These are phyloP conservation scores for Rana temporaria DNA, from an alignment of 2,113 vertebrate genomes.

Conservation along the genomic window DNA sequence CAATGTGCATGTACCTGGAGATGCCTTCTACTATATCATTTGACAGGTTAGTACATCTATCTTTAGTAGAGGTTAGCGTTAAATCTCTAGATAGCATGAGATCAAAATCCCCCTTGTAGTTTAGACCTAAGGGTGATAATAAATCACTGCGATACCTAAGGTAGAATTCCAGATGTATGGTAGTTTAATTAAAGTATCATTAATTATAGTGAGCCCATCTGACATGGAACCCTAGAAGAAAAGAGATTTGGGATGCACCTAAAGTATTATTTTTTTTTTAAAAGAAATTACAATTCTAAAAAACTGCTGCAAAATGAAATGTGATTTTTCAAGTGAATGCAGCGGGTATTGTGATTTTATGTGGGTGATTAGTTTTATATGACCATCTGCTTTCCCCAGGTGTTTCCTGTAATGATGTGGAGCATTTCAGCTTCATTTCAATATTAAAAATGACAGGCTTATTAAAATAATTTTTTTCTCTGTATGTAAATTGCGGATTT, in stretches of 20 bases:
- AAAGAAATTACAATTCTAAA: constrained; percentile 28
- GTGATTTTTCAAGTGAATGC: constrained; percentile 52
- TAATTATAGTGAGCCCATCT: constrained; percentile 4
- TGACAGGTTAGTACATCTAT: no score
- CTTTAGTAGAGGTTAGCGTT: no score
- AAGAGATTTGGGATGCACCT: background rate
- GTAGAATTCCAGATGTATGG: background rate
- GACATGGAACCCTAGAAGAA: background rate
- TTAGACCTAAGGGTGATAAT: background rate
- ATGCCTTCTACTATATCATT: no score
- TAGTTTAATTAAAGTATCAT: background rate
- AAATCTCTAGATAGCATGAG: no score
- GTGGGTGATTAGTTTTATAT: constrained; percentile 46
- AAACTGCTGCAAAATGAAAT: constrained; percentile 23
- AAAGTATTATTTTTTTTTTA: constrained; percentile 3
- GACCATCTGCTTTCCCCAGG: constrained; percentile 54
- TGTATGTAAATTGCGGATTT: constrained; percentile 32
- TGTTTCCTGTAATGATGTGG: constrained; percentile 51
- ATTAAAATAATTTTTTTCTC: constrained; percentile 49
- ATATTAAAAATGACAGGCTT: constrained; percentile 53
- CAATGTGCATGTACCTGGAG: no score
- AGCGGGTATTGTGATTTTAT: constrained; percentile 49
- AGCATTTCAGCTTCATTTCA: constrained; percentile 44
- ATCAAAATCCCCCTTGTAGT: no score
- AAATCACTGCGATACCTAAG: background rate